Percentiles rank a stretch among this genome's conserved stretches.
Conservation (phyloP, 2,113 vertebrate species). For the Spermophilus dauricus region DNA sequence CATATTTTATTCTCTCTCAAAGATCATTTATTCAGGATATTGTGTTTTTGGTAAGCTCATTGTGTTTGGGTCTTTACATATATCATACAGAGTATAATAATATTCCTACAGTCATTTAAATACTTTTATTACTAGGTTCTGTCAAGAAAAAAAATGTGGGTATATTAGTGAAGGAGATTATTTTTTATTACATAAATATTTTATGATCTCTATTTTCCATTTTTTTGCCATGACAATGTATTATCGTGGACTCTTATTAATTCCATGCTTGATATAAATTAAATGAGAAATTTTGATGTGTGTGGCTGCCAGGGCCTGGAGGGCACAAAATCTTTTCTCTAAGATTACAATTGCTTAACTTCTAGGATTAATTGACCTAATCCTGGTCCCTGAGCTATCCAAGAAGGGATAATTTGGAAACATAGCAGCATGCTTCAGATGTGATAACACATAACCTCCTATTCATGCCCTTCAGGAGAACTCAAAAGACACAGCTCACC, state of each 20-base stretch:
- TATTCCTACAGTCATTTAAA: conserved; percentile 57
- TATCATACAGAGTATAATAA: conserved; percentile 46
- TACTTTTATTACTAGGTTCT: conserved; percentile 62
- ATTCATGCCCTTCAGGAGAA: not conserved
- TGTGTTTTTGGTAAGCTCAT: conserved; percentile 56
- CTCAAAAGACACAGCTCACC: conserved; percentile 43
- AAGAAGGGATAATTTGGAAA: conserved; percentile 67
- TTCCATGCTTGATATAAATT: conserved; percentile 80
- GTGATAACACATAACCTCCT: conserved; percentile 25
- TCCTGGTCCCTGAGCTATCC: conserved; percentile 52
- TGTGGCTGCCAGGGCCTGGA: conserved; percentile 65
- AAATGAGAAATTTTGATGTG: conserved; percentile 77
- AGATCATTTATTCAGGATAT: conserved; percentile 58
- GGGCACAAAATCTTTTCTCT: conserved; percentile 63
- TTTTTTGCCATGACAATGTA: conserved; percentile 70
- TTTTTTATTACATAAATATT: conserved; percentile 84
- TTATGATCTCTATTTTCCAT: conserved; percentile 80
- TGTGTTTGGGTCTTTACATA: not conserved
- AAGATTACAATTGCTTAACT: conserved; percentile 77
- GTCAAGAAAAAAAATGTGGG: conserved; percentile 33
- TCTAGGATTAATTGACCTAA: conserved; percentile 76
- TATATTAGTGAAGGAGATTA: conserved; percentile 77
- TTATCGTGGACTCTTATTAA: conserved; percentile 80
- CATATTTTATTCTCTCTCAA: conserved; percentile 51
- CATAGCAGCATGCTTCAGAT: conserved; percentile 35